phyloP scores from a whole-genome alignment of 2,888 invertebrate species.

The Ennomos fuscantarius region DNA sequence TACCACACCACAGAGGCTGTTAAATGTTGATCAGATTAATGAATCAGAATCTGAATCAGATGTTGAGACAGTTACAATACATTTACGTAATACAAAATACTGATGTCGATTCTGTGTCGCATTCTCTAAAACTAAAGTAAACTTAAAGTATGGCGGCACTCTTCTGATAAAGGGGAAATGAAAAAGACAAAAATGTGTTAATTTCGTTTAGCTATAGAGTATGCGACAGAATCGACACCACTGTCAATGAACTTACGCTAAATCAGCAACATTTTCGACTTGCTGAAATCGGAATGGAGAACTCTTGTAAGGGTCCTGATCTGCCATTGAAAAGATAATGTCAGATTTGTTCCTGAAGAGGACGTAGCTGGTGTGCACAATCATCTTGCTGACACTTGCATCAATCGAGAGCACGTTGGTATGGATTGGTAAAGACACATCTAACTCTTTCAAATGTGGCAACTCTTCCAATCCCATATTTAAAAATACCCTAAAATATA shows the following conservation, averaged over 20 bases:
- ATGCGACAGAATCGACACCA: too few species aligned
- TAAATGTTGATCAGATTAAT: too few species aligned
- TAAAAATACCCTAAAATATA: slow-evolving; percentile 50
- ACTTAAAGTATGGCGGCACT: too few species aligned
- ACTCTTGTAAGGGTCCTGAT: slow-evolving; percentile 39
- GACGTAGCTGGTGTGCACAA: slow-evolving; percentile 55
- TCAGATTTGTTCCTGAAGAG: slow-evolving; percentile 58
- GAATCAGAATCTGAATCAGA: too few species aligned
- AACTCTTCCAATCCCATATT: slow-evolving; percentile 49
- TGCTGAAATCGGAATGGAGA: slow-evolving; percentile 67
- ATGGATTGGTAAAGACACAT: slow-evolving; percentile 53
- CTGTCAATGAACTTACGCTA: slow-evolving; percentile 57
- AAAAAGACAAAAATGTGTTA: too few species aligned
- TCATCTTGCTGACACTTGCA: slow-evolving; percentile 55
- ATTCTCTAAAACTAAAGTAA: too few species aligned
- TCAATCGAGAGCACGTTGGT: slow-evolving; percentile 56
- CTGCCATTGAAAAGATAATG: slow-evolving; percentile 39
- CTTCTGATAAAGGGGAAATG: too few species aligned
- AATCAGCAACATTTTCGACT: slow-evolving; percentile 52
- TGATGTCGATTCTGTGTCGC: too few species aligned
- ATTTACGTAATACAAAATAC: too few species aligned
- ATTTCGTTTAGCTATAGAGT: too few species aligned
- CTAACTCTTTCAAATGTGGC: slow-evolving; percentile 50
- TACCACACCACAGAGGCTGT: too few species aligned
- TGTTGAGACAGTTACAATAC: too few species aligned